Conservation (phyloP, 2,888 invertebrate species). For the Cerceris ruficornis region DNA sequence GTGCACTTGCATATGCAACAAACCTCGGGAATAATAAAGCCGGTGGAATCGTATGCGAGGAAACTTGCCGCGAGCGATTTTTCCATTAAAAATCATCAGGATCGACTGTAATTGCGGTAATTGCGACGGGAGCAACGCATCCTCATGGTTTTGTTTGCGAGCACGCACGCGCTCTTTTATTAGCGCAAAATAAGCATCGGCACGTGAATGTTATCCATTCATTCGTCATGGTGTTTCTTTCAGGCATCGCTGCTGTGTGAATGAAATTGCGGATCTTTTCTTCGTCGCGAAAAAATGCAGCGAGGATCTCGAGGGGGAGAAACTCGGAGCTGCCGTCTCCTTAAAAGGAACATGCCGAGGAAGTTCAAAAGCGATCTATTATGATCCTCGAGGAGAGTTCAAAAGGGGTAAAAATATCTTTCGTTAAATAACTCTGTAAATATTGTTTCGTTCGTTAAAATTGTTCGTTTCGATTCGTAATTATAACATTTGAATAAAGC, state of each 20-base stretch:
- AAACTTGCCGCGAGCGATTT: conserved; percentile 47
- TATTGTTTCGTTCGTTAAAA: no score
- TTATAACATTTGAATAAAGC: no score
- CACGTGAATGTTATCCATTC: conserved; percentile 34
- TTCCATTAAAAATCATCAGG: conserved; percentile 54
- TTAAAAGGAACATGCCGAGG: conserved; percentile 20
- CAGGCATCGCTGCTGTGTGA: conserved; percentile 21
- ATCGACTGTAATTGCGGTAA: conserved; percentile 68
- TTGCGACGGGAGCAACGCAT: conserved; percentile 68
- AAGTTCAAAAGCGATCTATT: conserved; percentile 32
- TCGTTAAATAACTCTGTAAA: no score
- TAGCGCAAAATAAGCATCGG: background rate
- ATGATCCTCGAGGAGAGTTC: conserved; percentile 13
- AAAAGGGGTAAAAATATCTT: background rate
- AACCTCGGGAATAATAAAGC: conserved; percentile 40
- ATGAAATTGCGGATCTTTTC: conserved; percentile 50
- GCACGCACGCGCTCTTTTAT: conserved; percentile 19
- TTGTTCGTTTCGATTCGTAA: no score
- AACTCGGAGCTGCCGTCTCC: conserved; percentile 10
- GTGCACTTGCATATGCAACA: conserved; percentile 15
- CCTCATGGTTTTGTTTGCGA: conserved; percentile 14
- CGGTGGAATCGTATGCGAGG: conserved; percentile 31
- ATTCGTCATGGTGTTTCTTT: conserved; percentile 12
- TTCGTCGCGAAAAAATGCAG: conserved; percentile 13
- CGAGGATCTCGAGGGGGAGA: background rate